phyloP scores from a whole-genome alignment of 2,113 vertebrate genomes.

The Bambusicola thoracicus region DNA sequence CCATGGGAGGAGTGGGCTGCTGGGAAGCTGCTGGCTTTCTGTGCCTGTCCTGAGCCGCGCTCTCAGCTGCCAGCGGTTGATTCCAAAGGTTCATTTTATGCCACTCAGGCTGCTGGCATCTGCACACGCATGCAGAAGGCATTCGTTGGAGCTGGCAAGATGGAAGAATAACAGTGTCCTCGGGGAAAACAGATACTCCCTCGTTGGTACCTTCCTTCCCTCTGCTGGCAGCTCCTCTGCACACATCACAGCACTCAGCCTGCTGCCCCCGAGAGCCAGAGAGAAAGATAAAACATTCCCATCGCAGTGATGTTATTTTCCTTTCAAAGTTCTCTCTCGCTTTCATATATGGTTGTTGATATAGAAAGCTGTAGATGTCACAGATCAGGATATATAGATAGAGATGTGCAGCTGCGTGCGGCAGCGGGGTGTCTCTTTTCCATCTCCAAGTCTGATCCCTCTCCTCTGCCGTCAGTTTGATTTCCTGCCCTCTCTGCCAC shows the following conservation, averaged over 20 bases:
- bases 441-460: neutral
- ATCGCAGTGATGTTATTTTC: neutral
- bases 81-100: neutral
- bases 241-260: conserved; percentile 28
- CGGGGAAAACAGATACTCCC: conserved; percentile 9
- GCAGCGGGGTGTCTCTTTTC: neutral
- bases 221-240: conserved; percentile 53
- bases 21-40: neutral
- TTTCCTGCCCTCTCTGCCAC: neutral
- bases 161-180: conserved; percentile 33
- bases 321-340: neutral
- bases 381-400: neutral
- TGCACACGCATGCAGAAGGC: neutral
- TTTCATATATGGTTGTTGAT: neutral
- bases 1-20: neutral
- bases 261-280: conserved; percentile 25
- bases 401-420: conserved; percentile 3
- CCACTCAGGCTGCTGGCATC: neutral
- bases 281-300: conserved; percentile 48
- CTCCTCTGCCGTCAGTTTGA: neutral
- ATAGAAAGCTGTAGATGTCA: conserved; percentile 9
- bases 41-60: neutral
- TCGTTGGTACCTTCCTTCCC: conserved; percentile 26
- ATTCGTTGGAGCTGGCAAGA: neutral
- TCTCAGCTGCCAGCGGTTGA: neutral